Conservation (phyloP, 2,797 vertebrate genomes). For the Lithobates sylvaticus region DNA sequence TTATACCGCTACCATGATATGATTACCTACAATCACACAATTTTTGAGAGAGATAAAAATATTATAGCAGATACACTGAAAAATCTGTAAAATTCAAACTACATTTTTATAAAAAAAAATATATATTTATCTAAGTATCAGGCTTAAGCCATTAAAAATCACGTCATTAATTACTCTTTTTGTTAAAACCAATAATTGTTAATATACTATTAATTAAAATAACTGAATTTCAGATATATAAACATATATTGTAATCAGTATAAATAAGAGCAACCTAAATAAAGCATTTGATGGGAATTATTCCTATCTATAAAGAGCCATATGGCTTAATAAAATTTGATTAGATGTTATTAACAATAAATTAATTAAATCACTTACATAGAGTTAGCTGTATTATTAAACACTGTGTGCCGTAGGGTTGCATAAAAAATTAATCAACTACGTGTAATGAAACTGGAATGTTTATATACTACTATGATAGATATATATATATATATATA, state of each 20-base stretch:
- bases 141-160: not conserved
- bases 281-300: not conserved
- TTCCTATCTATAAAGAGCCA: not conserved
- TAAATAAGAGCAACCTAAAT: constrained; percentile 35
- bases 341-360: not conserved
- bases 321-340: not conserved
- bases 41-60: constrained; percentile 77
- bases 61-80: constrained; percentile 46
- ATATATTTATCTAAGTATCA: not conserved
- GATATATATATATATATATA: too few species aligned
- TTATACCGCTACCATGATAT: constrained; percentile 82
- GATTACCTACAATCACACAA: constrained; percentile 85
- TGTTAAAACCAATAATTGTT: not conserved
- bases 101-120: not conserved
- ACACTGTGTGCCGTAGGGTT: not conserved
- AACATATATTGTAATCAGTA: constrained; percentile 13
- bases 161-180: not conserved
- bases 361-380: not conserved
- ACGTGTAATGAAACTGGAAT: too few species aligned
- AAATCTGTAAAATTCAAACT: not conserved
- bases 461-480: too few species aligned
- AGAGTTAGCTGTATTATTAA: not conserved
- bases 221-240: not conserved
- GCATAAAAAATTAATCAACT: too few species aligned
- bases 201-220: not conserved